Conservation (phyloP, 2,888 invertebrate genomes). For the Epicampocera succincta region DNA sequence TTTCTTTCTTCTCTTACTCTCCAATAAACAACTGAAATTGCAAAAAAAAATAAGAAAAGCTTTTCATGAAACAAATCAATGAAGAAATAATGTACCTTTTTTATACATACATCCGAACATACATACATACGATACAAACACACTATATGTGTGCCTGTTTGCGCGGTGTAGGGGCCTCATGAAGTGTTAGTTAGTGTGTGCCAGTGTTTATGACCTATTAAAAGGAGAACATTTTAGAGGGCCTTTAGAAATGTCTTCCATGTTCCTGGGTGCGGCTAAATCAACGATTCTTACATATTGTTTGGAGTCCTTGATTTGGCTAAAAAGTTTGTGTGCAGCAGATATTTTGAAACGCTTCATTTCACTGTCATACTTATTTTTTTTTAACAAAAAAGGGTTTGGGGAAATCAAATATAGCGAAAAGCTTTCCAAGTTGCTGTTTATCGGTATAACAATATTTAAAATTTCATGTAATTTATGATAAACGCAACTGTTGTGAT, state of each 20-base stretch:
- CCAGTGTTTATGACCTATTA: conserved; percentile 8
- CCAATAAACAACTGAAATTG: conserved; percentile 18
- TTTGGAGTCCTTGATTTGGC: no score
- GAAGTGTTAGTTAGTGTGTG: conserved; percentile 18
- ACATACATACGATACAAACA: no score
- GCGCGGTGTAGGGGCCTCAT: neutral
- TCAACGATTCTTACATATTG: neutral
- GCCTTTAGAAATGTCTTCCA: neutral
- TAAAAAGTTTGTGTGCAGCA: no score
- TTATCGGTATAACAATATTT: no score
- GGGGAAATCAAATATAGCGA: no score
- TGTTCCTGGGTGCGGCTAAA: neutral
- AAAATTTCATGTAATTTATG: no score
- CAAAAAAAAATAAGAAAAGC: conserved; percentile 3
- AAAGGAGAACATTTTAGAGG: neutral
- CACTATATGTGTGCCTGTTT: neutral
- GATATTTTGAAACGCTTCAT: no score
- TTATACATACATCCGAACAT: conserved; percentile 4
- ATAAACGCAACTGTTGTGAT: no score
- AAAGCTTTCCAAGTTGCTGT: no score
- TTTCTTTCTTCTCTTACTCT: conserved; percentile 42
- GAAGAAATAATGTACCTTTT: conserved; percentile 58
- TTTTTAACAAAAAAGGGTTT: no score
- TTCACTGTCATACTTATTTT: no score
- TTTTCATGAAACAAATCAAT: conserved; percentile 64